Evolutionary conservation across 2,113 vertebrate genomes (phyloP).

Genomic region (Bothrops jararaca): DNA sequence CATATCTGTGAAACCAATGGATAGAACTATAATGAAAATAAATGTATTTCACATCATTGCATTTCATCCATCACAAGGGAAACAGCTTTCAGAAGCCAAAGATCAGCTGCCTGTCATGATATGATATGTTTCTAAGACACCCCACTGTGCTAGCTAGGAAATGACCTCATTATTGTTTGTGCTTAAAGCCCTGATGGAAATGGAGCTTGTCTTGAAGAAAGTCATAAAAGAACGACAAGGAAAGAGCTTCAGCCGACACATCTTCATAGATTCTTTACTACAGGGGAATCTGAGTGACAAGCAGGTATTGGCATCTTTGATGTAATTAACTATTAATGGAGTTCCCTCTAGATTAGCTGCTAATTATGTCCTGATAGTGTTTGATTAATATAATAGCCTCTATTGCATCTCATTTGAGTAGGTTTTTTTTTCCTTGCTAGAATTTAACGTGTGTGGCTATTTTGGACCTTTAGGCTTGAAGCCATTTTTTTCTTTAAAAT

Average conservation of each 20-base stretch:
- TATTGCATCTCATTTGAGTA: constrained; percentile 19
- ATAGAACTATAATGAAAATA: neutral
- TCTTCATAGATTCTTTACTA: constrained; percentile 85
- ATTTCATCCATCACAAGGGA: neutral
- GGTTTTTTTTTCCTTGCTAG: constrained; percentile 26
- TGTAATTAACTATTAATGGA: constrained; percentile 8
- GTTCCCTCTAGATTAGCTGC: constrained; percentile 10
- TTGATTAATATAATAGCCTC: constrained; percentile 23
- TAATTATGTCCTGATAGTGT: constrained; percentile 20
- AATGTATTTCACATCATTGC: neutral
- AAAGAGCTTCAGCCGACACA: constrained; percentile 65
- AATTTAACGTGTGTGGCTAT: neutral
- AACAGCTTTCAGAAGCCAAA: neutral
- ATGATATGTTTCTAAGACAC: constrained; percentile 4
- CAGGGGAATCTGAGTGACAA: constrained; percentile 85
- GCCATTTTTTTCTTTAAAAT: neutral
- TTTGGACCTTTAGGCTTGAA: neutral
- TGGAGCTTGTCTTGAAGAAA: constrained; percentile 86
- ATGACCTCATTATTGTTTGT: constrained; percentile 21
- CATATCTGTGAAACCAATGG: neutral
- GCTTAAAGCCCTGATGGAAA: constrained; percentile 80
- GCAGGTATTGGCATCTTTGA: constrained; percentile 74
- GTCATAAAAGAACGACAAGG: constrained; percentile 81
- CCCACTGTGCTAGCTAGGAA: constrained; percentile 33
- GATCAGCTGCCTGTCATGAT: neutral